These are phyloP conservation scores for Penelope pileata DNA, from an alignment of 2,113 vertebrate species.

Conservation along the genomic window DNA sequence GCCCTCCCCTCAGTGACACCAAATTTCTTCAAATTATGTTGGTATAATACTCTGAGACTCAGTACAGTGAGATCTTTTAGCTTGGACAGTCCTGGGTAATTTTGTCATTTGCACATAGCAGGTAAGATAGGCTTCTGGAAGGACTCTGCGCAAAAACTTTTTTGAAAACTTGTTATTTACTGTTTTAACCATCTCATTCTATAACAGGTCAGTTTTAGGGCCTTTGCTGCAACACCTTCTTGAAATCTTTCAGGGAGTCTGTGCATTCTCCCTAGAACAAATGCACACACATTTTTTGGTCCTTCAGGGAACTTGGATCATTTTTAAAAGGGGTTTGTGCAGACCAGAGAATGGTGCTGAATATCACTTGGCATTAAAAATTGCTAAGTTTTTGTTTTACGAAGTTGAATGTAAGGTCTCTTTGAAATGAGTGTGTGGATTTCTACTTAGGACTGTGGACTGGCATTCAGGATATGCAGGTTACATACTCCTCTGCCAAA, in stretches of 20 bases:
- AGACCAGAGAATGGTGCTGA: background rate
- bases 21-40: background rate
- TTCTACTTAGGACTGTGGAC: background rate
- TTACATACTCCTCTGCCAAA: background rate
- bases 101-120: background rate
- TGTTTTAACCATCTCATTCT: background rate
- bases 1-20: background rate
- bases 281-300: rapidly evolving
- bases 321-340: background rate
- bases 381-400: background rate
- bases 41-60: background rate
- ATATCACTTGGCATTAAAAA: background rate
- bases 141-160: background rate
- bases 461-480: background rate
- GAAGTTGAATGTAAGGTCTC: background rate
- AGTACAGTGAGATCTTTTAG: background rate
- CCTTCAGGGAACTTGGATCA: background rate
- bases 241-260: background rate
- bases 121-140: background rate
- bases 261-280: background rate
- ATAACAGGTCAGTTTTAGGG: background rate
- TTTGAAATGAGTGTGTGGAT: background rate
- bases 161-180: background rate
- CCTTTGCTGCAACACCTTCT: background rate
- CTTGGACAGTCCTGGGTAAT: background rate